Evolutionary conservation across 2,797 vertebrate genomes (phyloP).

Genomic region (Lycodopsis pacificus): DNA sequence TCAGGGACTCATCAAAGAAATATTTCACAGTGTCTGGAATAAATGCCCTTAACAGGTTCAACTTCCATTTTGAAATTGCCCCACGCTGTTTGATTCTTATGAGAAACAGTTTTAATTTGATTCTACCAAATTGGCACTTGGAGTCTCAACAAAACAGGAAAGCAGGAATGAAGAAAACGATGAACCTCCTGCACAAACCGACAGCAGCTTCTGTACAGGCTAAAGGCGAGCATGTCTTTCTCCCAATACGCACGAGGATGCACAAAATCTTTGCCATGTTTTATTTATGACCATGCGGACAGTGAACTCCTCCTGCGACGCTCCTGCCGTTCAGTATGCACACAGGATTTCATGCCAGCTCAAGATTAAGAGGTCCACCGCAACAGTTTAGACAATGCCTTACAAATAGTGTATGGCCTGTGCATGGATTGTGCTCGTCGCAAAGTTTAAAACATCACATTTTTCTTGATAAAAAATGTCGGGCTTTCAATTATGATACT

Average conservation of each 20-base stretch:
- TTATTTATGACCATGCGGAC: constrained; percentile 67
- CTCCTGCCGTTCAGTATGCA: constrained; percentile 27
- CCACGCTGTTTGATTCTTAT: not conserved
- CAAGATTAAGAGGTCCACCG: constrained; percentile 30
- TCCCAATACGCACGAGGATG: constrained; percentile 37
- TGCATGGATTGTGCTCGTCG: not conserved
- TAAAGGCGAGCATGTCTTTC: constrained; percentile 18
- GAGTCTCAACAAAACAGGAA: not conserved
- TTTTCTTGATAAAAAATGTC: constrained; percentile 12
- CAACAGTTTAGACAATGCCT: constrained; percentile 16
- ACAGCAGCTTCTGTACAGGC: constrained; percentile 22
- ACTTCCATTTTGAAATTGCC: not conserved
- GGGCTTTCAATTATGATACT: not conserved
- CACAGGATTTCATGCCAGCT: constrained; percentile 9
- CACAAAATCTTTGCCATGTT: constrained; percentile 55
- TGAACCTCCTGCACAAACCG: constrained; percentile 8
- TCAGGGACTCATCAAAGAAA: constrained; percentile 17
- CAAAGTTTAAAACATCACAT: not conserved
- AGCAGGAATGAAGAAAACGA: not conserved
- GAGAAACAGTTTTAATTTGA: not conserved
- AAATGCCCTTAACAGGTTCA: constrained; percentile 1
- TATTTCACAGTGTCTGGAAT: constrained; percentile 17
- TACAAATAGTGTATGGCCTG: not conserved
- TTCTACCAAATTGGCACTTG: not conserved
- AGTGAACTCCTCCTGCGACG: constrained; percentile 32